phyloP scores from a whole-genome alignment of 2,797 vertebrate genomes.

The Platyrinchus mystaceus region DNA sequence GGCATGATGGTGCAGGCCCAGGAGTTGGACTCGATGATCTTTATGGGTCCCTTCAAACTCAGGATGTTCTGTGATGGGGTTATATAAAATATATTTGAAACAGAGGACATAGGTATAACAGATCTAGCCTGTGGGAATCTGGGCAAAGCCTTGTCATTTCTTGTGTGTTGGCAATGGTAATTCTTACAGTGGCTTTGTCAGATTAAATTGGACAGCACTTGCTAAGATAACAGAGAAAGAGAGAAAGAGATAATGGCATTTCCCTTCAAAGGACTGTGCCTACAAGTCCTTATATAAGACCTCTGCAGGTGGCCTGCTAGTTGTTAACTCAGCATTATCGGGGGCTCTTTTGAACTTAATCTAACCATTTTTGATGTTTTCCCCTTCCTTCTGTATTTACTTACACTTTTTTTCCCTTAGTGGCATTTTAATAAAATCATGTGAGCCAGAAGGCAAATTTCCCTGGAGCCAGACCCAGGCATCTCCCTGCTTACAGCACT shows the following conservation, averaged over 20 bases:
- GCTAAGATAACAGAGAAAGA: neutral
- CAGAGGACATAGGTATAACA: neutral
- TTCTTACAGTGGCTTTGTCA: neutral
- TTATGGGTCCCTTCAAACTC: neutral
- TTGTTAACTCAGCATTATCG: neutral
- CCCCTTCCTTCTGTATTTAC: neutral
- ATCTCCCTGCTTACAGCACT: neutral
- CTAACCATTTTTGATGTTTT: neutral
- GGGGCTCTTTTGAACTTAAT: neutral
- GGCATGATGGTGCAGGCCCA: neutral
- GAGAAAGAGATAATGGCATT: neutral
- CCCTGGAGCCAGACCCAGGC: neutral
- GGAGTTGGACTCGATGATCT: accelerated
- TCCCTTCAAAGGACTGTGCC: neutral
- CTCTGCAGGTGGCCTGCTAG: neutral
- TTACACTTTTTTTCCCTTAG: neutral
- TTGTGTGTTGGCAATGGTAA: neutral
- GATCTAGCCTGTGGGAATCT: neutral
- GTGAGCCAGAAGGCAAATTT: neutral
- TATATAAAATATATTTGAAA: neutral
- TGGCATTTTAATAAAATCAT: neutral
- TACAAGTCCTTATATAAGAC: neutral
- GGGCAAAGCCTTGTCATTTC: neutral
- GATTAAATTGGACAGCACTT: neutral
- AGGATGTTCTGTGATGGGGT: neutral